phyloP scores from a whole-genome alignment of 2,888 invertebrate genomes.

The Rambutsinella grinnellia region DNA sequence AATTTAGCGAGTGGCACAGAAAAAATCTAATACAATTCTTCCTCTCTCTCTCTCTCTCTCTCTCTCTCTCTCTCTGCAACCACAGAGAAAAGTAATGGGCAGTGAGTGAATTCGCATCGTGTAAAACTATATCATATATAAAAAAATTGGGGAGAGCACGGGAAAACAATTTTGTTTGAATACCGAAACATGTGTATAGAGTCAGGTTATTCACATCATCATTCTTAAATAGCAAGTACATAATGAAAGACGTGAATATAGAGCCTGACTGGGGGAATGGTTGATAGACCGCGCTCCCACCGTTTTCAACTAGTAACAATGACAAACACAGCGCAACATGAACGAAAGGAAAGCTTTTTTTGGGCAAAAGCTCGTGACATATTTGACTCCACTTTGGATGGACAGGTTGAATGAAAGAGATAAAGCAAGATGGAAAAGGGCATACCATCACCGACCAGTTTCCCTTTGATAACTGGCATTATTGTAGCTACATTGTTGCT shows the following conservation, averaged over 20 bases:
- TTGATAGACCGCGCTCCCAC: slow-evolving; percentile 24
- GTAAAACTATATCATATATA: too few species aligned
- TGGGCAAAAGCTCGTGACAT: slow-evolving; percentile 42
- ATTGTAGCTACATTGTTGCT: too few species aligned
- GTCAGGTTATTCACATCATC: slow-evolving; percentile 56
- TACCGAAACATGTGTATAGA: slow-evolving; percentile 41
- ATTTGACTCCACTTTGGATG: slow-evolving; percentile 53
- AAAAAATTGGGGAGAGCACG: background rate
- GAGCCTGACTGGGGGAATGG: slow-evolving; percentile 6
- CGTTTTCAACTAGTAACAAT: background rate
- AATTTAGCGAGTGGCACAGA: too few species aligned
- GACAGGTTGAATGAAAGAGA: slow-evolving; percentile 51
- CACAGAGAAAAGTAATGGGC: background rate
- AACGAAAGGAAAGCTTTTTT: slow-evolving; percentile 23
- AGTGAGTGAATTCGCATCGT: background rate
- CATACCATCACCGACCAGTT: slow-evolving; percentile 23
- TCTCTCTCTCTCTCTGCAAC: too few species aligned
- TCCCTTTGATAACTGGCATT: too few species aligned
- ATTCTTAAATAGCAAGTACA: slow-evolving; percentile 36
- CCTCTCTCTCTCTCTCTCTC: too few species aligned
- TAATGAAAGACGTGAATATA: slow-evolving; percentile 38
- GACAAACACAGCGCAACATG: background rate
- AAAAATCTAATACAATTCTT: too few species aligned
- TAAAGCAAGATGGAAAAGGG: slow-evolving; percentile 41
- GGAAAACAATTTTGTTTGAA: slow-evolving; percentile 32